Base-by-base conservation (phyloP, 2,797 vertebrate genomes). In the Urosaurus nigricauda region DNA sequence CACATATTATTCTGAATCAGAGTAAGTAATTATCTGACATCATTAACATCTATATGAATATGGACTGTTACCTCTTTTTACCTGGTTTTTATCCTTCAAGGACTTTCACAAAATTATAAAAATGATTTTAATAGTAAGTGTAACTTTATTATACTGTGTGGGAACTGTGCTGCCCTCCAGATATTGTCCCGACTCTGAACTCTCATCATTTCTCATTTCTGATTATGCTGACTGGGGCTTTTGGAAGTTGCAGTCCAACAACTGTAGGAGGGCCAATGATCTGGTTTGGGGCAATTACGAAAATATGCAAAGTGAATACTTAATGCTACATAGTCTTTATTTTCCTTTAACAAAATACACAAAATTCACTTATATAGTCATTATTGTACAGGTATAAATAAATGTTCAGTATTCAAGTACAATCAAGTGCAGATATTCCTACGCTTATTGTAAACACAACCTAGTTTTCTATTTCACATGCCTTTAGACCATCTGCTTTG, bases 361-460 rank as follows among this genome's bases (percentile, higher is more conserved):
- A 96, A 95, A 96, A 96, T 94, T 94, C 93, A 97, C 93, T 95
- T 93, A 96, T 94, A 65, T 95, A 89, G 89, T 96, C 91, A 95
- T 96, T 96, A 96, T 94, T 94, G 93, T 97, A 97, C 96, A 97
- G 91, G 92, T 97, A 97, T 97, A 97, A 97, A 97, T 97, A 97
- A 68, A 95, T 92, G 92, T 91, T 96, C 94, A 92, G 93, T 96
- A 97, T 97, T 97, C 96, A 97, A 97, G 96, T 97, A 97, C 96
- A 97, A 96, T 96, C 95, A 96, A 97, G 95, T 96, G 96, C 92
- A 96, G 94, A 96, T 74, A 95, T 94, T 96, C 96, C 95, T 89
- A 89, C 96, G 93, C 95, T 94, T 95, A 94, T 96, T 97, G 97
- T 97, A 97, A 97, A 97, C 97, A 97, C 96, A 96, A 96, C 95